Base-by-base conservation (phyloP, 2,797 vertebrate species). In the Spondyliosoma cantharus region DNA sequence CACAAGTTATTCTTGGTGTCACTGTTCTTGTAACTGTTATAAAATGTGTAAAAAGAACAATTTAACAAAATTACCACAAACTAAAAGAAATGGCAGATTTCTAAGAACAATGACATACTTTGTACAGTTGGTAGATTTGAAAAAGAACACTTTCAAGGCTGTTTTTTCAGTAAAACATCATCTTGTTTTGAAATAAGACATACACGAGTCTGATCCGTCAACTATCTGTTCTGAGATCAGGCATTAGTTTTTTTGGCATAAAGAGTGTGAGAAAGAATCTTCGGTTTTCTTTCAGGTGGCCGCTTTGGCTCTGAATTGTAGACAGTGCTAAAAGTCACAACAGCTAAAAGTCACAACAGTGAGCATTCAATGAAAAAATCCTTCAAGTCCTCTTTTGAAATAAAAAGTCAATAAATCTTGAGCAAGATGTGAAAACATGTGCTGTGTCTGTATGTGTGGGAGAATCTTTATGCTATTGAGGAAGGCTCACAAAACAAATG, bases 21-120 rank as follows among this genome's bases (percentile, higher is more conserved):
- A 20, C 45, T 16, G 5, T 0, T 59, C 19, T 63, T 11, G 6
- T 37, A 73, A 32, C 45, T 62, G 42, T 58, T 50, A 19, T 7
- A 71, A 69, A 77, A 60, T n/a, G 22, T 78, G 12, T 5, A 14
- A 53, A 56, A 67, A 5, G 52, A 32, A 45, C n/a, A 67, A 27
- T 67, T 53, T 48, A 20, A 43, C 0, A 3, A 13, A 53, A 53
- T 59, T 5, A n/a, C 7, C 19, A 22, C 48, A 14, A 6, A 9
- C 45, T 62, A 20, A 50, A 50, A 27, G n/a, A 11, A 54, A 70
- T 43, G 11, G 1, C 4, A 54, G 13, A 19, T 46, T 50, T 52
- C 16, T 25, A 20, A 45, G 56, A 65, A 49, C n/a, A 24, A 68
- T 27, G 37, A 57, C 17, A 5, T n/a, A 59, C 27, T n/a, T 62